These are phyloP conservation scores for Poecile montanus DNA, from an alignment of 2,797 vertebrate genomes.

Conservation along the genomic window DNA sequence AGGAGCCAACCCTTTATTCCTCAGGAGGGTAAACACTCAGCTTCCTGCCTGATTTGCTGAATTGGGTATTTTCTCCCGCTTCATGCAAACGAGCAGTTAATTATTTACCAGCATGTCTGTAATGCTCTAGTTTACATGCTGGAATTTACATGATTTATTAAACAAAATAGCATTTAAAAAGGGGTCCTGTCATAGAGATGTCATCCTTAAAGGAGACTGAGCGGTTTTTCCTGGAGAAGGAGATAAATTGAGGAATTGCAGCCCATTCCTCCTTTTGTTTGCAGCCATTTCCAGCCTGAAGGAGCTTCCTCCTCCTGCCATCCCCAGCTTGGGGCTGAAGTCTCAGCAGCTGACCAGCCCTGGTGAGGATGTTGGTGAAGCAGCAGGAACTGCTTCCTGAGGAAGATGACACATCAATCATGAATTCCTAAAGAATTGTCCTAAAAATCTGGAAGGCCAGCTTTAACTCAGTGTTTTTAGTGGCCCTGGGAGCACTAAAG, in stretches of 20 bases:
- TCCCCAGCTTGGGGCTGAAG: background rate
- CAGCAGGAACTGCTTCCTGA: background rate
- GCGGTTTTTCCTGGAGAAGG: background rate
- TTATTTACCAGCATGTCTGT: slow-evolving; percentile 62
- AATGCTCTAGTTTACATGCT: slow-evolving; percentile 54
- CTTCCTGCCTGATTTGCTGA: slow-evolving; percentile 10
- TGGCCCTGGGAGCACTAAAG: background rate
- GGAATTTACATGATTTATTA: slow-evolving; percentile 65
- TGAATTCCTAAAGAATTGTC: background rate
- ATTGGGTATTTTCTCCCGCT: slow-evolving; percentile 11
- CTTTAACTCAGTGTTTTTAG: background rate
- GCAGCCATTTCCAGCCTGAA: background rate
- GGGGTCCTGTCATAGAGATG: background rate
- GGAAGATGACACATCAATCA: background rate
- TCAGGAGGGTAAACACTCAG: background rate
- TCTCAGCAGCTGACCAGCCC: background rate
- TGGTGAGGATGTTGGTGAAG: background rate
- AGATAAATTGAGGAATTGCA: background rate
- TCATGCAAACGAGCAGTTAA: slow-evolving; percentile 45
- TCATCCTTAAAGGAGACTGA: slow-evolving; percentile 18
- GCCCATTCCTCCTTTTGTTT: background rate
- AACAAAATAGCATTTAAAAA: slow-evolving; percentile 45
- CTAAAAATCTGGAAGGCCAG: background rate
- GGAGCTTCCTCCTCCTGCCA: background rate
- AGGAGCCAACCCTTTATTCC: background rate